Evolutionary conservation across 2,888 invertebrate species (phyloP), one percentile per base, ranked within the genome.

Genomic region (Drosophila lacicola): DNA sequence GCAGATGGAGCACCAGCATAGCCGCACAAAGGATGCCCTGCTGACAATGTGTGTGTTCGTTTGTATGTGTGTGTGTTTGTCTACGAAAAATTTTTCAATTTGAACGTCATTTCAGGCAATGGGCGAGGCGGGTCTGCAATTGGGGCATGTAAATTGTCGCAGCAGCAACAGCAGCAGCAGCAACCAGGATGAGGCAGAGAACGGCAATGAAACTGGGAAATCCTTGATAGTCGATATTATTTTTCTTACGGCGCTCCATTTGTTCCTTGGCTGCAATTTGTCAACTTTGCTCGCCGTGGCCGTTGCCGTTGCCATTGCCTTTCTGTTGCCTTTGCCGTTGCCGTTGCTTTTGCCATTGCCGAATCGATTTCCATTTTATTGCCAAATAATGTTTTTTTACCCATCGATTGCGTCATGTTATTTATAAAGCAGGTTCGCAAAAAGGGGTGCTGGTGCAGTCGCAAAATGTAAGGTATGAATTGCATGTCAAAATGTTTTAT

Each of bases 381-480:
- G 89, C 90, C 90, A 90, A 90, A 90, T 90, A 90, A 90, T 90
- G 85, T 84, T 76, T 90, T 86, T 83, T 44, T 29, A 39, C 57
- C 81, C 83, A 61, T 76, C 88, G 90, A 90, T 90, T 90, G 90
- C 89, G 90, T 87, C 90, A 85, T 82, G 87, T 90, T 90, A 90
- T 90, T 90, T 90, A 90, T 90, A 72, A 80, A 64, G 66, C 54
- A 53, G 69, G 76, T 60, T 50, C 66, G 67, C 70, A 58, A 58
- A 69, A 60, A 64, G 51, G 64, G 74, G 57, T 74, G 58, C 34
- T n/a, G 41, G n/a, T 51, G 50, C 46, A 25, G 39, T 65, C 70
- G 70, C 70, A 63, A n/a, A 62, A 33, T 50, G 50, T 62, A 81
- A 84, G 82, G 85, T 88, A 89, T 85, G 90, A 90, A 86, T 88